Percentiles rank a stretch among this genome's conserved stretches.
Conservation (phyloP, 2,113 vertebrate genomes). For the Lepus europaeus region DNA sequence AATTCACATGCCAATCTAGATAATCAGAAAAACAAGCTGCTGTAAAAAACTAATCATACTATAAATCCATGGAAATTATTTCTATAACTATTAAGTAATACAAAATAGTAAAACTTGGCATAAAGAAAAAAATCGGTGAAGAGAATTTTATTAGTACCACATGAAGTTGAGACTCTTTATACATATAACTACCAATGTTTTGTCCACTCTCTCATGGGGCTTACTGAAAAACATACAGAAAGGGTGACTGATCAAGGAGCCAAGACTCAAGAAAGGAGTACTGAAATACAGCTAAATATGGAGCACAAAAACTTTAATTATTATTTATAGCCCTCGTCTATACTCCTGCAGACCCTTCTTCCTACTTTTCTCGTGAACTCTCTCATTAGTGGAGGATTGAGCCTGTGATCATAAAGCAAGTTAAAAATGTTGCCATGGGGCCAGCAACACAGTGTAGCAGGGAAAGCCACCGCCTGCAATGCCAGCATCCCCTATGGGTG, state of each 20-base stretch:
- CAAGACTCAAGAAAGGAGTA: constrained; percentile 26
- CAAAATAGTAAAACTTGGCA: not conserved
- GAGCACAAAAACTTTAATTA: not conserved
- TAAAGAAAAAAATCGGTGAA: not conserved
- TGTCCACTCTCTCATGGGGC: not conserved
- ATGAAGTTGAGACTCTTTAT: not conserved
- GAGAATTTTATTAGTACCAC: not conserved
- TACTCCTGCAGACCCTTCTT: too few species aligned
- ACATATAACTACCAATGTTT: not conserved
- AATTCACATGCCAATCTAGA: not conserved
- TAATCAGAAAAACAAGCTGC: constrained; percentile 21
- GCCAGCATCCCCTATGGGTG: too few species aligned
- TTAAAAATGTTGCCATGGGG: too few species aligned
- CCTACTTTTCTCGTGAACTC: too few species aligned
- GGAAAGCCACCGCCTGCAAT: too few species aligned
- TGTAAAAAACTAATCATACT: not conserved
- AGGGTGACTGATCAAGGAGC: not conserved
- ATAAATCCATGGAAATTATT: not conserved
- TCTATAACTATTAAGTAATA: constrained; percentile 46
- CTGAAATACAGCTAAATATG: not conserved
- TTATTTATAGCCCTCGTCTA: too few species aligned
- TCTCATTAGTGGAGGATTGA: too few species aligned
- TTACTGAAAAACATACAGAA: not conserved
- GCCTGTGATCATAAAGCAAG: too few species aligned
- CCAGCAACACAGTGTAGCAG: too few species aligned